Conservation (phyloP, 2,888 invertebrate genomes). For the Diaperis boleti region DNA sequence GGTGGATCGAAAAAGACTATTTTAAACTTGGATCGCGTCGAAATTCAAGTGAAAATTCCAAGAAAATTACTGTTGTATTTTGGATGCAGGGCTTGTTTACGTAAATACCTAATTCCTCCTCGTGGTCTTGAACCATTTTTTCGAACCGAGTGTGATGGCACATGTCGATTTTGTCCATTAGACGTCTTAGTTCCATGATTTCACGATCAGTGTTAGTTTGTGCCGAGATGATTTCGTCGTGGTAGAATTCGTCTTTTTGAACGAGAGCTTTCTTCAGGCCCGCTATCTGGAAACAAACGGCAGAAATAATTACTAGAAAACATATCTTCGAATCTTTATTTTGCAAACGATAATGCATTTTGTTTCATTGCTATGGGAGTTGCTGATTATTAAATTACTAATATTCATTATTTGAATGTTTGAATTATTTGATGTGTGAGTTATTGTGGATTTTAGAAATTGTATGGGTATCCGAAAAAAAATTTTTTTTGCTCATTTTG, state of each 20-base stretch:
- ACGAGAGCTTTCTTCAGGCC: constrained; percentile 75
- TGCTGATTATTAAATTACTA: too few relatives aligned
- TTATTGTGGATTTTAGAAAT: too few relatives aligned
- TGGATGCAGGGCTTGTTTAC: constrained; percentile 57
- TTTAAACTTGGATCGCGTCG: constrained; percentile 28
- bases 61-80: constrained; percentile 16
- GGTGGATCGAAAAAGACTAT: constrained; percentile 17
- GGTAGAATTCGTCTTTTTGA: constrained; percentile 72
- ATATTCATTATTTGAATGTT: too few relatives aligned
- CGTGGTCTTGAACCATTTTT: constrained; percentile 74
- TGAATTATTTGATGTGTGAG: too few relatives aligned
- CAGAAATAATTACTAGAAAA: background rate
- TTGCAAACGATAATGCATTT: too few relatives aligned
- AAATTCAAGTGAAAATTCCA: constrained; percentile 17
- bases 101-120: constrained; percentile 79
- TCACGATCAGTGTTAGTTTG: constrained; percentile 78
- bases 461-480: too few relatives aligned
- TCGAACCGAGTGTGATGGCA: constrained; percentile 80
- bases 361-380: too few relatives aligned
- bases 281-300: constrained; percentile 69
- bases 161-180: constrained; percentile 81
- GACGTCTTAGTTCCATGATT: constrained; percentile 76
- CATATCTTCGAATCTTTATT: too few relatives aligned
- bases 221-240: constrained; percentile 70
- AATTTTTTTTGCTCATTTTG: too few relatives aligned